Evolutionary conservation across 2,888 invertebrate genomes (phyloP), one percentile per base, ranked within the genome.

Genomic region (Phaedon cochleariae): DNA sequence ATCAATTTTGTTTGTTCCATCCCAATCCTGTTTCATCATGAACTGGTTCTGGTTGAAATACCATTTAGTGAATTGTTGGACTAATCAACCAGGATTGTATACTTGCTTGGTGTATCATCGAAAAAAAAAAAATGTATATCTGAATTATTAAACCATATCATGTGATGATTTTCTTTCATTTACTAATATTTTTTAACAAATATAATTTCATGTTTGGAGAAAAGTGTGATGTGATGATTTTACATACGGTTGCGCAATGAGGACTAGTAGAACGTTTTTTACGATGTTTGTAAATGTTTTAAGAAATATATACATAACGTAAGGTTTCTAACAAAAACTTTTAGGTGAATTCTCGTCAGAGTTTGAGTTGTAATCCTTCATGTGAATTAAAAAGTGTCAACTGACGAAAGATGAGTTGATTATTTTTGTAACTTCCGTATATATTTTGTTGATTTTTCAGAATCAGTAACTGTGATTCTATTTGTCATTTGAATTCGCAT

Each of bases 211-310:
- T 0, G 18, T 37, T 54, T 54, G 26, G 20, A 37, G 54, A 17
- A 20, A 34, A 34, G 34, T 9, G 26, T 31, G n/a, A 34, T 52
- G 10, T 31, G n/a, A 18, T 18, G 7, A 17, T 18, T 54, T 17
- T 37, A 20, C 17, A 37, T 5, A 18, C 15, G 57, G 57, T 18
- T 21, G 45, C 34, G 29, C 37, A 61, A 29, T 55, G 49, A 55
- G 54, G 41, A 34, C 22, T 64, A 54, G 41, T 41, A 64, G 58
- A 67, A 60, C 59, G 64, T 66, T 66, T 69, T 67, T 61, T 69
- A 69, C 65, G 46, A 69, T 66, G 64, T 58, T 70, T 70, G 67
- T 65, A 67, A 64, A 59, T 61, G 61, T 66, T 65, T 49, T n/a
- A 48, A 65, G 41, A 58, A 49, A 59, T 65, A 62, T 62, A 59